Percentiles rank a stretch among this genome's conserved stretches.
Conservation (phyloP, 2,113 vertebrate species). For the Podarcis cretensis region DNA sequence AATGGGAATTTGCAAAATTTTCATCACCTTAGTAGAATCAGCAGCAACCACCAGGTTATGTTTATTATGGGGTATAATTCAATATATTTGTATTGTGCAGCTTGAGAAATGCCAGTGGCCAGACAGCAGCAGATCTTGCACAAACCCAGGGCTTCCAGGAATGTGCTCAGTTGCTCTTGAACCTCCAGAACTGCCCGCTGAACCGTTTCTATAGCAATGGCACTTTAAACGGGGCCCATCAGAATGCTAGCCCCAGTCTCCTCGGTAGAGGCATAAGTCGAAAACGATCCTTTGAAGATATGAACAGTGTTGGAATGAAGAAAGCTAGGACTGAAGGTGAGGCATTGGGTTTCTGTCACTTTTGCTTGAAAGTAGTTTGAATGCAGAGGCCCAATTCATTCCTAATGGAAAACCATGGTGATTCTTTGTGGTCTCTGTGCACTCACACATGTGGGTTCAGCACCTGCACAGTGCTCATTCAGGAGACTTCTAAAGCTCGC, state of each 20-base stretch:
- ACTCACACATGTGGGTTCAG: too few relatives aligned
- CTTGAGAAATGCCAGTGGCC: constrained; percentile 92
- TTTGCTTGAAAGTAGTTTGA: not conserved
- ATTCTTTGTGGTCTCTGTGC: not conserved
- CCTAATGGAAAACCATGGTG: not conserved
- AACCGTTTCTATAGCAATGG: constrained; percentile 82
- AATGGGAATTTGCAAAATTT: constrained; percentile 68
- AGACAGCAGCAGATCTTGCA: constrained; percentile 96
- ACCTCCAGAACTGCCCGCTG: constrained; percentile 88
- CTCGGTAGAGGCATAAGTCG: constrained; percentile 81
- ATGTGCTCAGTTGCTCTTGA: constrained; percentile 90
- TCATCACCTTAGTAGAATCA: constrained; percentile 74
- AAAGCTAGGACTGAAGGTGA: constrained; percentile 87
- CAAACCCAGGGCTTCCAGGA: constrained; percentile 91
- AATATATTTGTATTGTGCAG: constrained; percentile 83
- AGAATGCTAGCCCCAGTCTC: constrained; percentile 71
- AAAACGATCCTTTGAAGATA: constrained; percentile 85
- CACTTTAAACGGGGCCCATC: constrained; percentile 77
- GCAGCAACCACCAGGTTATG: constrained; percentile 59
- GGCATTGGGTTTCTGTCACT: constrained; percentile 8
- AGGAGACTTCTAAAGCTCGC: too few relatives aligned
- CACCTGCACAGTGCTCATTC: too few relatives aligned
- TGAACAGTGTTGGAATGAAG: constrained; percentile 80
- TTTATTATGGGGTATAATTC: constrained; percentile 79
- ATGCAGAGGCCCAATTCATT: not conserved